These are phyloP conservation scores for Steinernema hermaphroditum DNA, from an alignment of 2,888 invertebrate genomes.

Conservation along the genomic window DNA sequence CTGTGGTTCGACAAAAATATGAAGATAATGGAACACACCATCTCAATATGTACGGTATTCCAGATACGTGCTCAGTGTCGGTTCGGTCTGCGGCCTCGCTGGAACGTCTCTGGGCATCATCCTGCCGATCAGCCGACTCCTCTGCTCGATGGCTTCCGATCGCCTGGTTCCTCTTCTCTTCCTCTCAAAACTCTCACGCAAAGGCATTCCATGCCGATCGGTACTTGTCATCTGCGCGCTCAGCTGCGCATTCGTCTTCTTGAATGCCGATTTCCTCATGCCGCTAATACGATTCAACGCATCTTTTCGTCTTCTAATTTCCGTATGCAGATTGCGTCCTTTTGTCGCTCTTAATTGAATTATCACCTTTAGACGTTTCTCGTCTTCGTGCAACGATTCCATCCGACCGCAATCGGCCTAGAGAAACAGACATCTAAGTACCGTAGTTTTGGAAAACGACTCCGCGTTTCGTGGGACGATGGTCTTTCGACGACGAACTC, in stretches of 20 bases:
- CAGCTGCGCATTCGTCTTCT: constrained; percentile 2
- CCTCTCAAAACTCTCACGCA: constrained; percentile 33
- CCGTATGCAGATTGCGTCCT: constrained; percentile 4
- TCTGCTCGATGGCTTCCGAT: constrained; percentile 40
- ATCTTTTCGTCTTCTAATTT: constrained; percentile 15
- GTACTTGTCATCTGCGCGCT: constrained; percentile 21
- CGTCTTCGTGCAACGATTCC: constrained; percentile 15
- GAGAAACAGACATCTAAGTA: constrained; percentile 14
- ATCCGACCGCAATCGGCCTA: not conserved
- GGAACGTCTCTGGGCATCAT: constrained; percentile 42
- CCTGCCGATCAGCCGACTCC: constrained; percentile 38
- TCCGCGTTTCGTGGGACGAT: constrained; percentile 13
- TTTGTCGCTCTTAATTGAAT: not conserved
- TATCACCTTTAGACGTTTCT: constrained; percentile 2
- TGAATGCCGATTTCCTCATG: constrained; percentile 18
- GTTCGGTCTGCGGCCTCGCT: constrained; percentile 40
- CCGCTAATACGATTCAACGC: constrained; percentile 23
- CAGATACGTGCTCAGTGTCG: constrained; percentile 42
- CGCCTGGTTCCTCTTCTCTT: constrained; percentile 29
- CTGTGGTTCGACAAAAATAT: no score
- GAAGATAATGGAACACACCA: no score
- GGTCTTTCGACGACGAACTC: constrained; percentile 10
- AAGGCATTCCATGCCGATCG: constrained; percentile 27
- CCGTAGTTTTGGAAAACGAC: constrained; percentile 18
- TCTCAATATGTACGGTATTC: no score